Evolutionary conservation across 2,113 vertebrate genomes (phyloP), one percentile per base, ranked within the genome.

Genomic region (Cercocebus atys): DNA sequence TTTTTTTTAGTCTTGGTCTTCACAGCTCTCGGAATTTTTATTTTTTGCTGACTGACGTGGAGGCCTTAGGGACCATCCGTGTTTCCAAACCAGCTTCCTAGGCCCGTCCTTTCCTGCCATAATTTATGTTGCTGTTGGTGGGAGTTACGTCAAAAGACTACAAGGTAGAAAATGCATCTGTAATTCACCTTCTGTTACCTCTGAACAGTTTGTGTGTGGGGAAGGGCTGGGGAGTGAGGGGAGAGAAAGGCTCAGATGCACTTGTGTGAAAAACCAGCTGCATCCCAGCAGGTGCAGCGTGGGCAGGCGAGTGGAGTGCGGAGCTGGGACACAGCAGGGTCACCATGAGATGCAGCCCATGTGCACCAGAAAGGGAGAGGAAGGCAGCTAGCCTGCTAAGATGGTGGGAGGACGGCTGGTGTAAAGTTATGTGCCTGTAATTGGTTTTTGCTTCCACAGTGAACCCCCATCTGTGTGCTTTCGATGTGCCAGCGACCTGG

Each of bases 81-180:
- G 66, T 97, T 98, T 86, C 97, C 90, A 90, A 95, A 98, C 52
- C 76, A 93, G 95, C 97, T 98, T 96, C 94, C 97, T 98, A 25
- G 52, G 70, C 96, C 97, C 82, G n/a, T 95, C 88, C 97, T 98
- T 96, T 22, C 90, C 97, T 88, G 90, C 93, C 93, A 32, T 97
- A 73, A 94, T 97, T 96, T 94, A 68, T 90, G 23, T 64, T 10
- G 11, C 76, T 81, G 55, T 76, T 50, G 93, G 52, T 76, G 50
- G 92, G 52, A 80, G 52, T 97, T 94, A 94, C 35, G 70, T 78
- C 90, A 81, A 75, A 47, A 90, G 93, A 23, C 95, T 93, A 40
- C 87, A 59, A 88, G 87, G 83, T 68, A 87, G 76, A 5, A 90
- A 94, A 84, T 89, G 52, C 1, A 13, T 73, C 91, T 85, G 93